Base-by-base conservation (phyloP, 2,888 invertebrate species). In the Reticulitermes lucifugus region DNA sequence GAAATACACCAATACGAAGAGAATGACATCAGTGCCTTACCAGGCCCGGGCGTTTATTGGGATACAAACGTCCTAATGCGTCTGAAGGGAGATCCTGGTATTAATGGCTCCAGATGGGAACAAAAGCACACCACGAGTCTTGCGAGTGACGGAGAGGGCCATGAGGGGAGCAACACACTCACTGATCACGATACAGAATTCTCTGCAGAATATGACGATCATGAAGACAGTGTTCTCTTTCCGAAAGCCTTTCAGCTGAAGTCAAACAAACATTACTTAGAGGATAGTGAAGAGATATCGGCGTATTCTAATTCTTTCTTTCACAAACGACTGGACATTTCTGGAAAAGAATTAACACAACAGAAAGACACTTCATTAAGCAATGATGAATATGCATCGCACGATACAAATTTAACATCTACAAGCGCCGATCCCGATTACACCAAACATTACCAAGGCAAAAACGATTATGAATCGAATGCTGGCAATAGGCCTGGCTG, bases 1-100 rank as follows among this genome's bases (percentile, higher is more conserved):
- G 46, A 70, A 59, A 55, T 29, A n/a, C n/a, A 29, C 41, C 46
- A 22, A n/a, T n/a, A 46, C 41, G 55, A 65, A 10, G 82, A 82
- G 65, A 22, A 25, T n/a, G 41, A 35, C 21, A 43, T 22, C 25
- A 70, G 70, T 22, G 80, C 80, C n/a, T 22, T 73, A 22, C 43
- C 22, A 46, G 77, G 75, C 22, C 60, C 60, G 35, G 84, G 59
- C n/a, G 75, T 29, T 21, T 51, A 77, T 25, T 75, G 73, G 73
- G 75, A 59, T 29, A 46, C 83, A 14, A 73, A 77, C 59, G 55
- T 43, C 7, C 41, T 77, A 29, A 18, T 71, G 10, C 22, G 51
- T 2, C n/a, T 7, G n/a, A 77, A 59, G 14, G 83, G 83, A 35
- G 83, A 73, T 10, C n/a, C 29, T 41, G 75, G 14, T 12, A 41